Base-by-base conservation (phyloP, 2,888 invertebrate genomes). In the Rhagonycha lutea region DNA sequence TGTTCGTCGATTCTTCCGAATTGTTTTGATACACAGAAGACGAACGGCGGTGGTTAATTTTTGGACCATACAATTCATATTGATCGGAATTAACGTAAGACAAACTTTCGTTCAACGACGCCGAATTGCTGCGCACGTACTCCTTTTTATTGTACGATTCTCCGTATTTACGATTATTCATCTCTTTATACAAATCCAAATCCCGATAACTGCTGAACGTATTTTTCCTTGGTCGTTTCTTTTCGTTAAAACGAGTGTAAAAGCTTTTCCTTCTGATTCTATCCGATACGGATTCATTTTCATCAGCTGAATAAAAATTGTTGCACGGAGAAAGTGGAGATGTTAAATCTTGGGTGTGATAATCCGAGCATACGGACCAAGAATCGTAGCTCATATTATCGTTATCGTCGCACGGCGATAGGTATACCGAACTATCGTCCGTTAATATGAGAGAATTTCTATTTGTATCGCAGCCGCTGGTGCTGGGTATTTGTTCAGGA, bases 191-290 rank as follows among this genome's bases (percentile, higher is more conserved):
- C 70, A 86, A 82, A 79, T 87, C 86, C 72, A 87, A 80, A 82
- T 87, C 87, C 76, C 84, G 83, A 76, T 86, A 87, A 26, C 82
- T 81, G 9, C 91, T 91, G 80, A 93, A 88, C 81, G 90, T 93
- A 82, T 92, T 92, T 83, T 93, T 93, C 79, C 94, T 90, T 76
- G 92, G 90, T 80, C 91, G 91, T 83, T 94, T 94, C 85, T 94
- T 93, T 84, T 96, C 95, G 85, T 97, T 96, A 86, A 97, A 97
- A 81, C 96, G 90, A 12, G 94, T 92, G 85, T 96, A 97, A 88
- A 96, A 97, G 86, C 96, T 96, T 86, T 96, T 96, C 32, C 97
- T 91, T 81, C 95, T 91, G 83, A 97, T 97, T 83, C 97, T 91
- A 84, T 97, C 97, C 70, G 93, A 93, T 62, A 97, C 93, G 76